These are phyloP conservation scores for Limnephilus auricula DNA, from an alignment of 2,888 invertebrate genomes.

Conservation along the genomic window DNA sequence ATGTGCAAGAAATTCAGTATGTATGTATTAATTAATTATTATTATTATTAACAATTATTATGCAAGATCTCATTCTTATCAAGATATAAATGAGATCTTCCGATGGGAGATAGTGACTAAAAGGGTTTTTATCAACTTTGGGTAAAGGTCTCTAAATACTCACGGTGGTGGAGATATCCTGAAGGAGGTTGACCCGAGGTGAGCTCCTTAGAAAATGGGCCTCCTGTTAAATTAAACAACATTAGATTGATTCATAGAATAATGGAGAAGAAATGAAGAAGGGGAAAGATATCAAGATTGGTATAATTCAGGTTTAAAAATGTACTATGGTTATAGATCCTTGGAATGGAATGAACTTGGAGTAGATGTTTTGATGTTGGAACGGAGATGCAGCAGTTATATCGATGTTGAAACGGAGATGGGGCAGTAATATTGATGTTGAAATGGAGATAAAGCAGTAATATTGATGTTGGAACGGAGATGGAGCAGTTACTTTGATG, in stretches of 20 bases:
- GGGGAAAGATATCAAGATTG: background rate
- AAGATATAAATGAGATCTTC: too few species aligned
- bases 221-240: conserved; percentile 40
- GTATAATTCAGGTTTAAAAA: background rate
- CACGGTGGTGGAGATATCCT: conserved; percentile 38
- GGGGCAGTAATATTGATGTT: background rate
- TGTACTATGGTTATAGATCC: background rate
- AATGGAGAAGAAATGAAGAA: background rate
- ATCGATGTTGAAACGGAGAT: background rate
- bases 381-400: background rate
- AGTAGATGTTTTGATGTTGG: background rate
- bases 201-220: conserved; percentile 41
- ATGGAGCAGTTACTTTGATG: too few species aligned
- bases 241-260: background rate
- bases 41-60: too few species aligned
- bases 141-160: conserved; percentile 14
- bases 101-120: too few species aligned
- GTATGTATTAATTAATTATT: too few species aligned
- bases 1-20: too few species aligned
- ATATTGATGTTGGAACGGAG: too few species aligned
- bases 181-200: conserved; percentile 46
- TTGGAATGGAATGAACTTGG: background rate
- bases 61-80: too few species aligned
- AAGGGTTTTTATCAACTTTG: too few species aligned
- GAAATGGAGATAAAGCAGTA: background rate